phyloP scores from a whole-genome alignment of 2,113 vertebrate genomes.

The Chaetodon auriga region DNA sequence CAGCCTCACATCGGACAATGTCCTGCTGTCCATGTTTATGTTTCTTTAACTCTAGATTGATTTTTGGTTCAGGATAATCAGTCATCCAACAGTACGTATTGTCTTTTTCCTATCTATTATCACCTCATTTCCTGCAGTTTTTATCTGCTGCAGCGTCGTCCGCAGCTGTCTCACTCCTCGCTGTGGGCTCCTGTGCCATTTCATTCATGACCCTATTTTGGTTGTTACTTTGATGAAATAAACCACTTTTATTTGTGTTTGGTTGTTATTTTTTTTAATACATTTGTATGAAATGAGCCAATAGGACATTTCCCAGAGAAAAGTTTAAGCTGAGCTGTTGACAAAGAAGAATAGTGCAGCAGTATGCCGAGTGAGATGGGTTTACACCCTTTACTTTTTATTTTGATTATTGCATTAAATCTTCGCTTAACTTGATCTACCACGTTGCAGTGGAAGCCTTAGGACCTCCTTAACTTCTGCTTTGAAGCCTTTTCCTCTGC shows the following conservation, averaged over 20 bases:
- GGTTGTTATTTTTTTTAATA: neutral
- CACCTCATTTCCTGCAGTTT: neutral
- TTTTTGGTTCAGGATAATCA: too few relatives aligned
- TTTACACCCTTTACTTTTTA: constrained; percentile 9
- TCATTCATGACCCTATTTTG: neutral
- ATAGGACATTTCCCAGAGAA: neutral
- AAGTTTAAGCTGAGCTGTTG: neutral
- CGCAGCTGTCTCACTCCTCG: neutral
- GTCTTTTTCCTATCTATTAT: too few relatives aligned
- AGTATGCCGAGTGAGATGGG: neutral
- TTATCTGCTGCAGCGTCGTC: neutral
- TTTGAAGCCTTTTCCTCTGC: constrained; percentile 39
- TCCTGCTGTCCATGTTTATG: neutral
- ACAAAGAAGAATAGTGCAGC: neutral
- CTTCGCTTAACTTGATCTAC: constrained; percentile 4
- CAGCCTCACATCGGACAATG: neutral
- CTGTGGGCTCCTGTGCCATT: neutral
- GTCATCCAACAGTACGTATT: too few relatives aligned
- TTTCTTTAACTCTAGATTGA: neutral
- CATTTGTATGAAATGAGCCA: neutral
- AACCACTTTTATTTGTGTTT: neutral
- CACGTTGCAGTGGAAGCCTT: constrained; percentile 18
- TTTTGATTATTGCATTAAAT: constrained; percentile 21
- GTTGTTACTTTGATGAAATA: neutral
- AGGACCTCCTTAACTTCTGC: constrained; percentile 23